phyloP scores from a whole-genome alignment of 2,888 invertebrate genomes.

The Nebria salina region DNA sequence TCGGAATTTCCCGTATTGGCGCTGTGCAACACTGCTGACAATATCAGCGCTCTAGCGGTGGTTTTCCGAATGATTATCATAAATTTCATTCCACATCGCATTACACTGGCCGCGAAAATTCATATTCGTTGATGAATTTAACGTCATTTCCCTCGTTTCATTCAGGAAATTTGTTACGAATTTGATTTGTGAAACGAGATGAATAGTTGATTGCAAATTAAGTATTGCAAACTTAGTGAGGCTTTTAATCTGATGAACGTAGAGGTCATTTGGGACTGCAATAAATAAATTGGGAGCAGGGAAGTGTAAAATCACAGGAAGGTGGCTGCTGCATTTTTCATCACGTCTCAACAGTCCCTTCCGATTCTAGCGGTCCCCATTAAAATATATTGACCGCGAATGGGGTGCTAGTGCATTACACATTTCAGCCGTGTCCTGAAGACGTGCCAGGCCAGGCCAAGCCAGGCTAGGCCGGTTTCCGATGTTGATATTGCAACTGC shows the following conservation, averaged over 20 bases:
- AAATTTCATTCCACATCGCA: constrained; percentile 27
- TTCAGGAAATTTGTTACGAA: constrained; percentile 36
- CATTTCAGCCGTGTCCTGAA: constrained; percentile 22
- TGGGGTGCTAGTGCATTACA: constrained; percentile 33
- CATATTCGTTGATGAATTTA: constrained; percentile 32
- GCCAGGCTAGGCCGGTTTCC: not conserved
- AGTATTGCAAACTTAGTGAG: not conserved
- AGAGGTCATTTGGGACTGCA: not conserved
- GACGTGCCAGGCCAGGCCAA: not conserved
- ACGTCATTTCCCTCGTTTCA: constrained; percentile 16
- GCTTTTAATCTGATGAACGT: not conserved
- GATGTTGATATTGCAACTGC: constrained; percentile 5
- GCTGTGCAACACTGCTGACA: constrained; percentile 32
- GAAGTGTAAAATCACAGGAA: constrained; percentile 36
- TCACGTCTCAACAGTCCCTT: constrained; percentile 37
- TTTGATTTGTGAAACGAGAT: constrained; percentile 16
- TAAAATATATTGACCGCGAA: constrained; percentile 43
- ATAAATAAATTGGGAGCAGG: constrained; percentile 34
- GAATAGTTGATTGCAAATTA: constrained; percentile 1
- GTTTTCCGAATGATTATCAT: constrained; percentile 25
- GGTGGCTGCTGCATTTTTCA: constrained; percentile 42
- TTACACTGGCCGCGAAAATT: constrained; percentile 20
- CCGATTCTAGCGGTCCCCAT: constrained; percentile 24
- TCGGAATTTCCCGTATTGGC: constrained; percentile 24
- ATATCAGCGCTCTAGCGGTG: constrained; percentile 34